Base-by-base conservation (phyloP, 2,888 invertebrate species). In the Acrobasis suavella region DNA sequence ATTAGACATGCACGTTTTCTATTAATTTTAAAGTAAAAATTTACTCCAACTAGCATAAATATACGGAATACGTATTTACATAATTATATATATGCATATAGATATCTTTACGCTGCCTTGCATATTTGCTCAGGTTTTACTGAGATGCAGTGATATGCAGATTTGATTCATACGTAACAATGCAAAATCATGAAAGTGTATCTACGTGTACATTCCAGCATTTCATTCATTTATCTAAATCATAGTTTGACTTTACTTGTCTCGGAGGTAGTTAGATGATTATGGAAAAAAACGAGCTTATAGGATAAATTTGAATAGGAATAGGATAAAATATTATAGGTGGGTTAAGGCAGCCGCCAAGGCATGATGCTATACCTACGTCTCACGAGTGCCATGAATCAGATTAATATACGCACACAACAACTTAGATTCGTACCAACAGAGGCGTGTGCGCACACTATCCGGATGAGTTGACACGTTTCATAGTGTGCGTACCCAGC, bases 371-470 rank as follows among this genome's bases (percentile, higher is more conserved):
- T 76, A 74, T 74, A 76, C 78, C 72, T 75, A 78, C 72, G 73
- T 76, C 78, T 77, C 75, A 75, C 77, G 64, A 72, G 65, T 66
- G 74, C 79, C 81, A 84, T 87, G 86, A 87, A 89, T 89, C 84
- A 86, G 83, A 87, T 87, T 86, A 85, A 80, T 76, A 72, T 72
- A 76, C 77, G 70, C 71, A 62, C 61, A 60, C 60, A 17, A 77
- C 76, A 69, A 76, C 74, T 77, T 78, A 77, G 74, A 74, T 69
- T 70, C 80, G 78, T 76, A 80, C 81, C 69, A 52, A 12, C 22
- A 46, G 50, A 46, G 54, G 32, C 52, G 54, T 46, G 62, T 55
- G 60, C 58, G 55, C 64, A 62, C 42, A n/a, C 38, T 64, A 59
- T 66, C 58, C 62, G 55, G 52, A 66, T 66, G 60, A 42, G 60